These are phyloP conservation scores for Eptatretus burgeri DNA, from an alignment of 2,113 vertebrate genomes.

Conservation along the genomic window DNA sequence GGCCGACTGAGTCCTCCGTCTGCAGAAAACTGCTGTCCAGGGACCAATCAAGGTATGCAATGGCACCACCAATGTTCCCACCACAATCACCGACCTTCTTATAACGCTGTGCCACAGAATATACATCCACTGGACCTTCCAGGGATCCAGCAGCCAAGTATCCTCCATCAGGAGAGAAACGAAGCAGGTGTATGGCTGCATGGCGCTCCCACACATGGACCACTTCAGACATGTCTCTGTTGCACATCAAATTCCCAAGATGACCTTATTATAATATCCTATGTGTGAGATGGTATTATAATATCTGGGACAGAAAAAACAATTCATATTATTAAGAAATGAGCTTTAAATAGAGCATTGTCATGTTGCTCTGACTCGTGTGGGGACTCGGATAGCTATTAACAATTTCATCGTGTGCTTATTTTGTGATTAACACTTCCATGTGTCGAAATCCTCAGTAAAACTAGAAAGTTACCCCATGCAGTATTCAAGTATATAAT, in stretches of 20 bases:
- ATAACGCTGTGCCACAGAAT: constrained; percentile 55
- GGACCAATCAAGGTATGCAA: constrained; percentile 90
- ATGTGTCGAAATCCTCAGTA: too few species aligned
- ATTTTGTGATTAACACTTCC: too few species aligned
- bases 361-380: too few species aligned
- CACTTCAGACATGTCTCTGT: constrained; percentile 91
- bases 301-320: too few species aligned
- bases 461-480: too few species aligned
- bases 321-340: too few species aligned
- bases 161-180: constrained; percentile 69
- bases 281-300: too few species aligned
- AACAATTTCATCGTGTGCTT: too few species aligned
- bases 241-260: not conserved
- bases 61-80: constrained; percentile 25
- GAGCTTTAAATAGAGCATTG: too few species aligned
- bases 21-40: constrained; percentile 72
- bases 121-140: constrained; percentile 57
- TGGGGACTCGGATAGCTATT: too few species aligned
- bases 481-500: too few species aligned
- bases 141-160: constrained; percentile 84
- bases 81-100: constrained; percentile 69
- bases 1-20: constrained; percentile 61
- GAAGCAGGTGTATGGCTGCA: constrained; percentile 89
- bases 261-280: too few species aligned
- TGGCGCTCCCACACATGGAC: constrained; percentile 90